Evolutionary conservation across 2,888 invertebrate genomes (phyloP).

Genomic region (Yponomeuta cagnagella): DNA sequence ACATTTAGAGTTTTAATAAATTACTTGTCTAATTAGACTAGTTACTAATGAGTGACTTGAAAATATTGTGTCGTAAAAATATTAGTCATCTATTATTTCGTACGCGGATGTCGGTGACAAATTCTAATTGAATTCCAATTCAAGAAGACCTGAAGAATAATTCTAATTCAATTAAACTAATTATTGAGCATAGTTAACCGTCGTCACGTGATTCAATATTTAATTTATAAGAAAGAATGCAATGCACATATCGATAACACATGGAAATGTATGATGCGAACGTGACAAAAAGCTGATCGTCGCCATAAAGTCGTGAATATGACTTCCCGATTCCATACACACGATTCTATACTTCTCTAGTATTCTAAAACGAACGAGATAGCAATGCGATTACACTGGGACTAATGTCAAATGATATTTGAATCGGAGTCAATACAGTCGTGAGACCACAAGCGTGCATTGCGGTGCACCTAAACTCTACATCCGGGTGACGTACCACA

Average conservation of each 20-base stretch:
- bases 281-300: slow-evolving; percentile 11
- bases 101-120: too few species aligned
- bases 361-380: neutral
- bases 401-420: neutral
- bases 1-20: too few species aligned
- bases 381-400: neutral
- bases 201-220: neutral
- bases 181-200: neutral
- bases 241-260: neutral
- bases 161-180: too few species aligned
- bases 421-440: slow-evolving; percentile 13
- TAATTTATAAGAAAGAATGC: neutral
- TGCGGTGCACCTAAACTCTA: slow-evolving; percentile 22
- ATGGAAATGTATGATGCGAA: neutral
- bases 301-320: slow-evolving; percentile 4
- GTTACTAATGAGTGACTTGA: too few species aligned
- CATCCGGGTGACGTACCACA: slow-evolving; percentile 42
- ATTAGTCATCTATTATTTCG: too few species aligned
- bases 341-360: neutral
- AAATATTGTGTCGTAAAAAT: too few species aligned
- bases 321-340: neutral
- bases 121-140: too few species aligned
- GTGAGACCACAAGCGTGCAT: slow-evolving; percentile 23
- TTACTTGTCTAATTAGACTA: too few species aligned
- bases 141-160: too few species aligned